Evolutionary conservation across 2,888 invertebrate species (phyloP).

Genomic region (Troglohyphantes excavatus): DNA sequence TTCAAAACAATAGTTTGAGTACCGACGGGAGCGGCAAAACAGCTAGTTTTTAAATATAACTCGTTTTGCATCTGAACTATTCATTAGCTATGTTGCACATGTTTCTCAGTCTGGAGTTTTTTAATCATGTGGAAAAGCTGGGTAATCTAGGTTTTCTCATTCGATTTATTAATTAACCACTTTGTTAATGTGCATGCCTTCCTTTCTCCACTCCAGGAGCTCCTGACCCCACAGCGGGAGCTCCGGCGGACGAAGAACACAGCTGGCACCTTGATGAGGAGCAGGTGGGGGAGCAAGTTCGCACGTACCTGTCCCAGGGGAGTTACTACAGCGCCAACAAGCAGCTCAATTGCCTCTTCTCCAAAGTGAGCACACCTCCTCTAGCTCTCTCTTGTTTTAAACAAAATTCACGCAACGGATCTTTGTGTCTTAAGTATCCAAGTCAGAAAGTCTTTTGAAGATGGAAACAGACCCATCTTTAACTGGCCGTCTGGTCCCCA

Average conservation of each 20-base stretch:
- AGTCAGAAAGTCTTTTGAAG: no score
- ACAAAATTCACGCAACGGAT: neutral
- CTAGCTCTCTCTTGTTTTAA: neutral
- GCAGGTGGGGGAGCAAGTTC: conserved; percentile 93
- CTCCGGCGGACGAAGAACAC: conserved; percentile 91
- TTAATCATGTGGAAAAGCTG: no score
- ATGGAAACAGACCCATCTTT: no score
- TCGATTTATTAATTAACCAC: neutral
- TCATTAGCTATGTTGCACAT: no score
- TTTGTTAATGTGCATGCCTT: conserved; percentile 52
- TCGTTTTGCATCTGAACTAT: no score
- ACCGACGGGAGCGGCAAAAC: no score
- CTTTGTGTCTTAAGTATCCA: no score
- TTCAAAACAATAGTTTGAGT: no score
- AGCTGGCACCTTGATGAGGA: conserved; percentile 93
- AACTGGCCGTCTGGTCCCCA: no score
- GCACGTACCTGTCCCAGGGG: conserved; percentile 90
- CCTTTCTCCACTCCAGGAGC: conserved; percentile 85
- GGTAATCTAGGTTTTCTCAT: no score
- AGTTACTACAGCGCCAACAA: conserved; percentile 91
- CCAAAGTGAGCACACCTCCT: conserved; percentile 86
- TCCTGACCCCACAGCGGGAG: conserved; percentile 93
- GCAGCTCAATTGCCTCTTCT: conserved; percentile 92
- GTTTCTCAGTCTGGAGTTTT: no score
- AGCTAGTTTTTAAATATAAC: no score